Percentiles rank a stretch among this genome's conserved stretches.
Evolutionary conservation across 2,888 invertebrate species (phyloP).

Genomic region (Cinara cedri): DNA sequence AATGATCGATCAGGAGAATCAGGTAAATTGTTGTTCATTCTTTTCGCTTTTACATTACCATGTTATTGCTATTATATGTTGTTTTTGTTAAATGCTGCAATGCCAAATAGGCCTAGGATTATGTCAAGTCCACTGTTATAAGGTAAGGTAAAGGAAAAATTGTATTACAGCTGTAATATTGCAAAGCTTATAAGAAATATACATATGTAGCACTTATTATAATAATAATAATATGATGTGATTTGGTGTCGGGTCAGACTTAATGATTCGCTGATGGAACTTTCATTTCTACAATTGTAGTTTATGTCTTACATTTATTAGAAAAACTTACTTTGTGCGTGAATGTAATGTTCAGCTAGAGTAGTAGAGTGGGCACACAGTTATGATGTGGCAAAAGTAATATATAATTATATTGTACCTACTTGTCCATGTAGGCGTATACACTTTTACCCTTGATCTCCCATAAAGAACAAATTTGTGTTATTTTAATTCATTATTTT

Average conservation of each 20-base stretch:
- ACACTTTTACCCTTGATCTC: constrained; percentile 9
- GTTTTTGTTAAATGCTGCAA: constrained; percentile 56
- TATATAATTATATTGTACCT: constrained; percentile 15
- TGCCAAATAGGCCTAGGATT: constrained; percentile 51
- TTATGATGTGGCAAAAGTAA: constrained; percentile 27
- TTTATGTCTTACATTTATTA: too few species aligned
- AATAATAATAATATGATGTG: constrained; percentile 22
- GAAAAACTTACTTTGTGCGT: too few species aligned
- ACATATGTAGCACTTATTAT: constrained; percentile 20
- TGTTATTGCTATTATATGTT: constrained; percentile 39
- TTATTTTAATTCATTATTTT: not conserved
- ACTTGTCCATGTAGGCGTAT: constrained; percentile 34
- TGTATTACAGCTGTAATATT: constrained; percentile 53
- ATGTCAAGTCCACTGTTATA: constrained; percentile 19
- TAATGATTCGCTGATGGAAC: not conserved
- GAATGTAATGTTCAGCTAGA: not conserved
- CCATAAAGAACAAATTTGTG: not conserved
- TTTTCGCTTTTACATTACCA: not conserved
- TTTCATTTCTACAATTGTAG: not conserved
- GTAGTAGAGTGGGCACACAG: not conserved
- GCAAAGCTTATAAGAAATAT: constrained; percentile 42
- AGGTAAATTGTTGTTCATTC: constrained; percentile 39
- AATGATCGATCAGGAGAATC: constrained; percentile 50
- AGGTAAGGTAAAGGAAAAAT: constrained; percentile 50
- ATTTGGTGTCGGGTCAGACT: constrained; percentile 38